Conservation (phyloP, 2,113 vertebrate species). For the Menura novaehollandiae region DNA sequence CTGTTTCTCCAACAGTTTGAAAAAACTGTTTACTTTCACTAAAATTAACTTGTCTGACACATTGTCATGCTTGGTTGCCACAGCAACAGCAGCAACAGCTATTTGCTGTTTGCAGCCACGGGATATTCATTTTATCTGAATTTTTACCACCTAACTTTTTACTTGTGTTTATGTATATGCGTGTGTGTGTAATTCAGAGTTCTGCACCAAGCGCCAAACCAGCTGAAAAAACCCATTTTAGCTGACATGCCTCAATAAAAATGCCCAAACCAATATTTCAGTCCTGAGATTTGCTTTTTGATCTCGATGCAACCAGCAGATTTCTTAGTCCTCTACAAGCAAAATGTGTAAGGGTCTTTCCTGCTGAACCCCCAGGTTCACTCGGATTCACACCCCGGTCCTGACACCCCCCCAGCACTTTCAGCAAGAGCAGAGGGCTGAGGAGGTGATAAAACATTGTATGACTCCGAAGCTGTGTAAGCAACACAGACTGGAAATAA, state of each 20-base stretch:
- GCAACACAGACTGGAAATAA: neutral
- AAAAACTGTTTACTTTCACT: conserved; percentile 47
- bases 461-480: neutral
- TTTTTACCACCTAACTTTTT: neutral
- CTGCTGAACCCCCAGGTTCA: neutral
- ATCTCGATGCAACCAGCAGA: neutral
- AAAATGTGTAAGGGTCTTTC: neutral
- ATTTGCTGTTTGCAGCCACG: too few relatives aligned
- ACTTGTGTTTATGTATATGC: neutral
- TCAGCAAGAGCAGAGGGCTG: neutral
- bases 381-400: neutral
- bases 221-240: neutral
- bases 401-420: neutral
- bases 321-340: neutral
- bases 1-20: conserved; percentile 34
- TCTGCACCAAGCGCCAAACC: neutral
- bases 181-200: neutral
- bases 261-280: neutral
- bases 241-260: neutral
- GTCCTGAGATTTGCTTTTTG: neutral
- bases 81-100: conserved; percentile 26
- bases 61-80: conserved; percentile 56
- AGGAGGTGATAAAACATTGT: neutral
- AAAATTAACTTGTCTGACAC: conserved; percentile 66
- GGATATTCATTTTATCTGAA: neutral